Percentiles rank a stretch among this genome's conserved stretches.
These are phyloP conservation scores for Nephrotoma flavescens DNA, from an alignment of 2,888 invertebrate species.

Conservation along the genomic window DNA sequence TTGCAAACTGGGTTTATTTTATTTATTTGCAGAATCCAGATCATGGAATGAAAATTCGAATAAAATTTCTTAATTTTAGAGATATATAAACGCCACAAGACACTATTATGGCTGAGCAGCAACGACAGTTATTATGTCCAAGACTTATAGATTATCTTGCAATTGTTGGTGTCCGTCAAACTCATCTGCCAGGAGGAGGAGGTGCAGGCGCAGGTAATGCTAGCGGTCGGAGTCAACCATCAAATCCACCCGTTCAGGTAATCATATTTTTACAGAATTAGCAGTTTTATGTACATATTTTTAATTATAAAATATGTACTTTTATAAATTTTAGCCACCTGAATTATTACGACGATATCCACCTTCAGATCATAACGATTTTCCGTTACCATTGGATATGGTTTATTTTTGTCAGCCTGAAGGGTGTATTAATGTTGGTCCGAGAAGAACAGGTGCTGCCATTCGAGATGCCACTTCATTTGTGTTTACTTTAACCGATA, in stretches of 20 bases:
- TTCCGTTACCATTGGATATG: constrained; percentile 93
- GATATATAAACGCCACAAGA: background rate
- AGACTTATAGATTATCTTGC: constrained; percentile 91
- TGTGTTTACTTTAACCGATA: constrained; percentile 96
- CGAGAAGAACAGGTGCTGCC: constrained; percentile 54
- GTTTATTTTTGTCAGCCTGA: constrained; percentile 99
- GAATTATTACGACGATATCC: constrained; percentile 92
- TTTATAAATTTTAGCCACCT: constrained; percentile 50
- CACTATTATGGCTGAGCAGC: constrained; percentile 38
- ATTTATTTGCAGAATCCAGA: background rate
- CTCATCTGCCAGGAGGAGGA: constrained; percentile 41
- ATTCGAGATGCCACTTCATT: constrained; percentile 88
- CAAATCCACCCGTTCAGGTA: constrained; percentile 68
- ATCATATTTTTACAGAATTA: constrained; percentile 11
- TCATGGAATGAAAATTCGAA: background rate
- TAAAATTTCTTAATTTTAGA: background rate
- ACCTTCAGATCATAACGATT: constrained; percentile 90
- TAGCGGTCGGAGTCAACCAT: constrained; percentile 32
- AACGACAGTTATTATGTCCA: constrained; percentile 70
- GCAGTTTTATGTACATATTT: background rate
- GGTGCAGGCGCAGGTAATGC: constrained; percentile 28
- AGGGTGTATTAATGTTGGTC: constrained; percentile 87
- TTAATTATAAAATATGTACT: background rate
- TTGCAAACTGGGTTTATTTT: background rate
- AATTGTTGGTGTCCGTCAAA: constrained; percentile 83